phyloP scores from a whole-genome alignment of 2,113 vertebrate species.

The Antechinus flavipes region DNA sequence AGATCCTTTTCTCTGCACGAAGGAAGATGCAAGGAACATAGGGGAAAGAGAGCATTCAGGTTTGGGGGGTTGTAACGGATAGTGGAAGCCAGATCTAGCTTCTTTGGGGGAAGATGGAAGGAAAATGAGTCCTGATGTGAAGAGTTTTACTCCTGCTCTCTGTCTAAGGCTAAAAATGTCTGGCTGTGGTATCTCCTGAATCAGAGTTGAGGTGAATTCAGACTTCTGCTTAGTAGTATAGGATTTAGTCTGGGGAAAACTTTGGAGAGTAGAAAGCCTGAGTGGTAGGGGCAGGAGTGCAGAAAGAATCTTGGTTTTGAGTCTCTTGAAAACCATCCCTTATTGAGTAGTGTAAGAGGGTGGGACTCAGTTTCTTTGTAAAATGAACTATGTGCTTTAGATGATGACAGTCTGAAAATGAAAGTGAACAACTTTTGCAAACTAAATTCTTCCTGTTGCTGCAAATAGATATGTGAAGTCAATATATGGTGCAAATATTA shows the following conservation, averaged over 20 bases:
- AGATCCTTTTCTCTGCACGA: not conserved
- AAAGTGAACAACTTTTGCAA: not conserved
- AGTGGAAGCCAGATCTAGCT: not conserved
- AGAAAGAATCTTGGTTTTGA: not conserved
- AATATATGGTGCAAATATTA: not conserved
- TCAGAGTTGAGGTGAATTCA: not conserved
- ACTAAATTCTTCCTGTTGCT: not conserved
- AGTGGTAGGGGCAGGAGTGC: not conserved
- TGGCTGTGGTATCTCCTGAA: not conserved
- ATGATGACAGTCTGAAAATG: not conserved
- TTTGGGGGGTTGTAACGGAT: not conserved
- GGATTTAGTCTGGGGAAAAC: not conserved
- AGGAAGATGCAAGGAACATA: not conserved
- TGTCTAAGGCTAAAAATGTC: not conserved
- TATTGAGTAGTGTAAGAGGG: not conserved
- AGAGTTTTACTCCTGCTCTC: not conserved
- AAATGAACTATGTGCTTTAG: not conserved
- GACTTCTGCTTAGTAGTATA: not conserved
- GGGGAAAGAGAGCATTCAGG: not conserved
- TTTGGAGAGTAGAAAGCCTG: not conserved
- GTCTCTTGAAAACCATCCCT: not conserved
- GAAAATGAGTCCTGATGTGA: not conserved
- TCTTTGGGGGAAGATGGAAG: not conserved
- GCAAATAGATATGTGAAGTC: not conserved
- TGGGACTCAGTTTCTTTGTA: not conserved